These are phyloP conservation scores for Astyanax mexicanus DNA, from an alignment of 2,797 vertebrate species.

Conservation along the genomic window DNA sequence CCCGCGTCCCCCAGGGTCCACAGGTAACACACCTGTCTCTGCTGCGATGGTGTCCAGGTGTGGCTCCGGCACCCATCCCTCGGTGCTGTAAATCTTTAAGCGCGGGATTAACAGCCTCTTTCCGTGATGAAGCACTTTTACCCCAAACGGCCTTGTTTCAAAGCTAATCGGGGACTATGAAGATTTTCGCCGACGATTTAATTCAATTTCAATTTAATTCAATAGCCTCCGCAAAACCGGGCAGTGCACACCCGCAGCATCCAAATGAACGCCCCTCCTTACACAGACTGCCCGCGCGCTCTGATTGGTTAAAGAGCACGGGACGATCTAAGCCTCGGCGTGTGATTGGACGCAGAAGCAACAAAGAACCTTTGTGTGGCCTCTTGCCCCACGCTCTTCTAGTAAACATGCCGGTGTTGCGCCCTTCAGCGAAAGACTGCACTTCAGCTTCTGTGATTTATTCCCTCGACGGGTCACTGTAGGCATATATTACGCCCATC, in stretches of 20 bases:
- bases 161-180: background rate
- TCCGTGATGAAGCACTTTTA: too few relatives aligned
- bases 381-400: conserved; percentile 47
- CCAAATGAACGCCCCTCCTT: conserved; percentile 68
- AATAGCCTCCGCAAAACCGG: conserved; percentile 15
- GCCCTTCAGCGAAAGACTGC: too few relatives aligned
- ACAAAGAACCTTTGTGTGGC: conserved; percentile 78
- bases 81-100: too few relatives aligned
- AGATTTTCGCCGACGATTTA: conserved; percentile 49
- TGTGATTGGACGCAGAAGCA: conserved; percentile 61
- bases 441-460: too few relatives aligned
- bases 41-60: conserved; percentile 58
- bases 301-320: conserved; percentile 73
- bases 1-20: conserved; percentile 64
- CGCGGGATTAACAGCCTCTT: too few relatives aligned
- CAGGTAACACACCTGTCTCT: conserved; percentile 78
- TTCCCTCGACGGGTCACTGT: too few relatives aligned
- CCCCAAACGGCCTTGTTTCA: background rate
- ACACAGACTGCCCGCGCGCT: conserved; percentile 60
- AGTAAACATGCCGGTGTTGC: conserved; percentile 40
- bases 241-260: conserved; percentile 50
- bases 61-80: conserved; percentile 59
- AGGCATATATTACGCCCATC: too few relatives aligned
- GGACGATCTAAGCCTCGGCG: conserved; percentile 67
- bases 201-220: conserved; percentile 36